Percentiles rank a stretch among this genome's conserved stretches.
These are phyloP conservation scores for Piliocolobus tephrosceles DNA, from an alignment of 2,113 vertebrate genomes.

Conservation along the genomic window DNA sequence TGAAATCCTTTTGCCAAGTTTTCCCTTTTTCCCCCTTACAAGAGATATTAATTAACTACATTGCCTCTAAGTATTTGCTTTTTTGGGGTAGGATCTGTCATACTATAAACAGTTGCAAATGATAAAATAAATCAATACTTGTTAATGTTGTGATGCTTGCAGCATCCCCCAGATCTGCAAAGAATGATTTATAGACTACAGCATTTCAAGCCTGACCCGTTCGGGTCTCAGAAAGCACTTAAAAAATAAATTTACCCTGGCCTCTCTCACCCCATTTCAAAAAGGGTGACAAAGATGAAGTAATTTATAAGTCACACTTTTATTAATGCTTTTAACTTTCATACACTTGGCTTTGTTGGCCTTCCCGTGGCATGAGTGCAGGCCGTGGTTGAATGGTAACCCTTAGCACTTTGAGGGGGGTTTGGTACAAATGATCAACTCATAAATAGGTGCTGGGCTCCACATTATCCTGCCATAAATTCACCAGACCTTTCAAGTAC, in stretches of 20 bases:
- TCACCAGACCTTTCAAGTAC: conserved; percentile 87
- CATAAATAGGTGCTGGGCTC: conserved; percentile 89
- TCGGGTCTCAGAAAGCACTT: conserved; percentile 91
- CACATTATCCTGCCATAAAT: conserved; percentile 89
- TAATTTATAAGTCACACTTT: conserved; percentile 93
- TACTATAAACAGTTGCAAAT: conserved; percentile 84
- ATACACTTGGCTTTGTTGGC: conserved; percentile 87
- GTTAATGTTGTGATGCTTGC: conserved; percentile 86
- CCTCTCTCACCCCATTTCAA: conserved; percentile 91
- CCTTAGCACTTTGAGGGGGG: conserved; percentile 85
- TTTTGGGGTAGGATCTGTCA: conserved; percentile 62
- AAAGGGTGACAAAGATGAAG: conserved; percentile 93
- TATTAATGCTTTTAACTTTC: conserved; percentile 93
- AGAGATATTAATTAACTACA: conserved; percentile 47
- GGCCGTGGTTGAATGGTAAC: conserved; percentile 85
- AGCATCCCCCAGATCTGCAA: conserved; percentile 84
- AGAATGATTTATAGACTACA: conserved; percentile 89
- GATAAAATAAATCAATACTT: conserved; percentile 89
- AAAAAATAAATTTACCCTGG: conserved; percentile 93
- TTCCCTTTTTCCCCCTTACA: not conserved
- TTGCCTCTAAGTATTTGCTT: conserved; percentile 56
- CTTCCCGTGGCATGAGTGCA: conserved; percentile 84
- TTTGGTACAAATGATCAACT: conserved; percentile 89
- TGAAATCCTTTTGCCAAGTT: not conserved
- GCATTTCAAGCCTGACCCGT: conserved; percentile 90